Conservation (phyloP, 2,797 vertebrate species). For the Serranus cabrilla region DNA sequence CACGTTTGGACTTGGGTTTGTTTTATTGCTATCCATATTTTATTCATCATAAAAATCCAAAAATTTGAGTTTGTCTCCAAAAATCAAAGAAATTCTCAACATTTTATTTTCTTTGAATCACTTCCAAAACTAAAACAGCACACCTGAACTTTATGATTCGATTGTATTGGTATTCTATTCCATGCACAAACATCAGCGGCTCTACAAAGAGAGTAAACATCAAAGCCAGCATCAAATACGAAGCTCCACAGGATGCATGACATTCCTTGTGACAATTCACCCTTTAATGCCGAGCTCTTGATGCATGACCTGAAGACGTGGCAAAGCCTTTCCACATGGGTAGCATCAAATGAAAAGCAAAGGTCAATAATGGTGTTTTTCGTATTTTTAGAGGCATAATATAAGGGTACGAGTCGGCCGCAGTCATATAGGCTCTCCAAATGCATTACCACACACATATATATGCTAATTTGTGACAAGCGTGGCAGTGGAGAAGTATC, state of each 20-base stretch:
- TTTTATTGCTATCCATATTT: not conserved
- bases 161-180: constrained; percentile 7
- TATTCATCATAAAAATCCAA: not conserved
- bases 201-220: constrained; percentile 54
- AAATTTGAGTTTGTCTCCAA: not conserved
- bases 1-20: not conserved
- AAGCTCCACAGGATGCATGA: constrained; percentile 31
- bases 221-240: constrained; percentile 40
- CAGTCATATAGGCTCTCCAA: not conserved
- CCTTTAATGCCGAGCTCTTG: constrained; percentile 43
- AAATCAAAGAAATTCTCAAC: not conserved
- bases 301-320: constrained; percentile 57
- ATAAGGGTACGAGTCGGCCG: not conserved
- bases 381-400: constrained; percentile 4
- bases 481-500: not conserved
- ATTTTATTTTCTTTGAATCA: not conserved
- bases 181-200: constrained; percentile 13
- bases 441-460: not conserved
- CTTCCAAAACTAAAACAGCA: not conserved
- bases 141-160: not conserved
- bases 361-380: constrained; percentile 57
- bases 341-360: constrained; percentile 56
- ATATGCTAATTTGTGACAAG: not conserved
- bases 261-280: constrained; percentile 46
- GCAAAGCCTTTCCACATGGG: constrained; percentile 62